These are phyloP conservation scores for Brachionus rotundiformis DNA, from an alignment of 1,140 invertebrate genomes.

Conservation along the genomic window DNA sequence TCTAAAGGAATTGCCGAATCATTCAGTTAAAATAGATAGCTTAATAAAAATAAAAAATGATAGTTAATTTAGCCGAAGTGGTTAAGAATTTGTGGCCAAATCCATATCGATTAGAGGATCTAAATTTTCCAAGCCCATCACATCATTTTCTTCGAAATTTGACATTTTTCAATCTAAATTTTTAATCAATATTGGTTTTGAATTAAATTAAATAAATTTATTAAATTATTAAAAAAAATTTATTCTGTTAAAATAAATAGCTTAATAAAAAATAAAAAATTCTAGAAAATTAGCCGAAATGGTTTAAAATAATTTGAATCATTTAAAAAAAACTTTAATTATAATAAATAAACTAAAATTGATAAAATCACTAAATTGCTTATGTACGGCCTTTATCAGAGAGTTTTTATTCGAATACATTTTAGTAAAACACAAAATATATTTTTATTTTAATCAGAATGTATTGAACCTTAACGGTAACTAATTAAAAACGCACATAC, in stretches of 20 bases:
- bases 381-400: too few relatives aligned
- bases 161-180: slow-evolving; percentile 14
- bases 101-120: not conserved
- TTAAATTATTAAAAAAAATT: not conserved
- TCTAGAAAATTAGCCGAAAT: too few relatives aligned
- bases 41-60: not conserved
- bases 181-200: not conserved
- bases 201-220: not conserved
- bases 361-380: too few relatives aligned
- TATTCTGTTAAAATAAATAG: too few relatives aligned
- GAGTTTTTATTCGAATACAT: too few relatives aligned
- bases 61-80: not conserved
- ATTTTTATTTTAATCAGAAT: too few relatives aligned
- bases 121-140: not conserved
- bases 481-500: too few relatives aligned
- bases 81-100: not conserved
- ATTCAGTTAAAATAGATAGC: not conserved
- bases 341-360: not conserved
- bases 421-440: too few relatives aligned
- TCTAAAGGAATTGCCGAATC: not conserved
- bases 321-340: not conserved
- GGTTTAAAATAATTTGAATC: not conserved
- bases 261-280: too few relatives aligned
- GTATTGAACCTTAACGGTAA: too few relatives aligned
- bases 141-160: not conserved